Percentiles rank a stretch among this genome's conserved stretches.
Evolutionary conservation across 2,113 vertebrate genomes (phyloP).

Genomic region (Jacana jacana): DNA sequence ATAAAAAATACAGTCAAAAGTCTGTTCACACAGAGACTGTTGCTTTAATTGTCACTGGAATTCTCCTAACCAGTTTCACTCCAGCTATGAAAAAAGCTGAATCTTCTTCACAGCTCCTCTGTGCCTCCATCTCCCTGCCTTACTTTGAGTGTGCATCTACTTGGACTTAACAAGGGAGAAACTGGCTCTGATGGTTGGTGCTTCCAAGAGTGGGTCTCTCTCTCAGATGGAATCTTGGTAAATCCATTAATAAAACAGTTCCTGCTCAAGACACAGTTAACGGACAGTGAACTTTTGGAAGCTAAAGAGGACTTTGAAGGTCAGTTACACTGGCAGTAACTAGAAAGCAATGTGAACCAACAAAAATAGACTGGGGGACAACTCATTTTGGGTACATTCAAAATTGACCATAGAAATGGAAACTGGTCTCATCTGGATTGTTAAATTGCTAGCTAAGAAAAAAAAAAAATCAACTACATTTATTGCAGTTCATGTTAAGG

Average conservation of each 20-base stretch:
- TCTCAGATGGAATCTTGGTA: not conserved
- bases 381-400: not conserved
- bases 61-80: not conserved
- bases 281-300: not conserved
- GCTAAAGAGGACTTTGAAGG: not conserved
- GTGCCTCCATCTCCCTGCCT: not conserved
- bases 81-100: not conserved
- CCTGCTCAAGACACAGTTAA: not conserved
- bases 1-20: constrained; percentile 27
- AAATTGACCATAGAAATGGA: not conserved
- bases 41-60: not conserved
- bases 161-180: not conserved
- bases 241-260: not conserved
- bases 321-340: not conserved
- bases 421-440: not conserved
- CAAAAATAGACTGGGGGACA: not conserved
- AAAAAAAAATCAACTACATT: not conserved
- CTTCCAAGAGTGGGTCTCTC: not conserved
- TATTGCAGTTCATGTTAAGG: not conserved
- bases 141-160: not conserved
- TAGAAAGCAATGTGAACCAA: not conserved
- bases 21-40: not conserved
- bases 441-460: not conserved
- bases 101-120: not conserved
- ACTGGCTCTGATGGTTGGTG: not conserved